Evolutionary conservation across 2,888 invertebrate species (phyloP).

Genomic region (Torymus aiolomorphi): DNA sequence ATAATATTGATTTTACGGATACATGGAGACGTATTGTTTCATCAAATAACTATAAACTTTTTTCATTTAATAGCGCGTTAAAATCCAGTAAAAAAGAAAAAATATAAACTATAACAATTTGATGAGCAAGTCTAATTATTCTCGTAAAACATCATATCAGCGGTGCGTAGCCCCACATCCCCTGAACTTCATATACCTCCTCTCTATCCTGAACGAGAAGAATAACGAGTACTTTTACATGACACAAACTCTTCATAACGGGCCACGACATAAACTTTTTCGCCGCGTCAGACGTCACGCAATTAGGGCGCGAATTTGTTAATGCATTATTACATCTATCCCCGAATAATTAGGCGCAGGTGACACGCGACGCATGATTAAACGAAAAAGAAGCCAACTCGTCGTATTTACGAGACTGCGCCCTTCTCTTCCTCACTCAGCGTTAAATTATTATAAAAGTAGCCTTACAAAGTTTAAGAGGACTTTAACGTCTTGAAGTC

Average conservation of each 20-base stretch:
- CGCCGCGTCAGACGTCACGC: neutral
- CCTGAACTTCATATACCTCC: too few species aligned
- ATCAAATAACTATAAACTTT: too few species aligned
- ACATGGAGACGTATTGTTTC: too few species aligned
- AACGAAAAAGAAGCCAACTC: conserved; percentile 5
- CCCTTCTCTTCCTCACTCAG: neutral
- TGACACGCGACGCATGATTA: conserved; percentile 8
- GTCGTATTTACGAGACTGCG: conserved; percentile 14
- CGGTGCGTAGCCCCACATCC: too few species aligned
- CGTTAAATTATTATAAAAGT: conserved; percentile 47
- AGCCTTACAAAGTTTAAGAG: conserved; percentile 37
- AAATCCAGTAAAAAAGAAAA: too few species aligned
- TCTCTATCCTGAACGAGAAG: neutral
- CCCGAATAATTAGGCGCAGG: conserved; percentile 6
- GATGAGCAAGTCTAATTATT: too few species aligned
- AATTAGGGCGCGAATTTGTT: conserved; percentile 25
- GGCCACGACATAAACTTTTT: conserved; percentile 9
- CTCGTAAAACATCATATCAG: too few species aligned
- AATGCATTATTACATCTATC: conserved; percentile 11
- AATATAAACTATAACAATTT: too few species aligned
- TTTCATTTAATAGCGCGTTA: too few species aligned
- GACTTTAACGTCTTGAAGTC: conserved; percentile 48
- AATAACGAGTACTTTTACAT: neutral
- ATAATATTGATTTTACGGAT: too few species aligned
- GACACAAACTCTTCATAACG: neutral